Percentiles rank a stretch among this genome's conserved stretches.
Evolutionary conservation across 2,888 invertebrate genomes (phyloP).

Genomic region (Entomobrya multifasciata): DNA sequence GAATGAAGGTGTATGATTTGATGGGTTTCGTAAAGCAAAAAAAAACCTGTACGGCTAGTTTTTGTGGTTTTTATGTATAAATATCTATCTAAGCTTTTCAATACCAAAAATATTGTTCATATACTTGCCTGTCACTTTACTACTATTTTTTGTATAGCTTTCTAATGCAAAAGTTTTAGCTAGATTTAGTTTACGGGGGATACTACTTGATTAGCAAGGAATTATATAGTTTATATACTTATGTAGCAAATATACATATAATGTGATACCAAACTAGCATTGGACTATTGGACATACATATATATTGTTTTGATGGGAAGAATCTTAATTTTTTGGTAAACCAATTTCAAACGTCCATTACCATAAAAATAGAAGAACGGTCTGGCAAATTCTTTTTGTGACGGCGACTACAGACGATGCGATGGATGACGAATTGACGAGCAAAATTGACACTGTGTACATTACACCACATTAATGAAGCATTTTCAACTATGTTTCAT

Average conservation of each 20-base stretch:
- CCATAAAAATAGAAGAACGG: neutral
- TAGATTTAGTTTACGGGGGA: too few species aligned
- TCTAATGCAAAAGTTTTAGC: too few species aligned
- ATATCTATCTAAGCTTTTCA: too few species aligned
- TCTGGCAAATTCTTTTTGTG: conserved; percentile 7
- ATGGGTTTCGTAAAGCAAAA: neutral
- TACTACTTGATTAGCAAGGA: too few species aligned
- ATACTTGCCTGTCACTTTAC: too few species aligned
- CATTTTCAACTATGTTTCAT: neutral
- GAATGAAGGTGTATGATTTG: conserved; percentile 5
- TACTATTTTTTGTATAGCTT: too few species aligned
- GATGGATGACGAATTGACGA: conserved; percentile 17
- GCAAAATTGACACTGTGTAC: neutral
- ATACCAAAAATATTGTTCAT: too few species aligned
- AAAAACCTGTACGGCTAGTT: too few species aligned
- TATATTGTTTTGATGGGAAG: neutral
- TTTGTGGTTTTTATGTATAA: too few species aligned
- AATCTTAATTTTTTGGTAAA: conserved; percentile 4
- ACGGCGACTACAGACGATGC: conserved; percentile 4
- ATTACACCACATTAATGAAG: neutral
- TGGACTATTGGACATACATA: too few species aligned
- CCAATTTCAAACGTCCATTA: conserved; percentile 27
- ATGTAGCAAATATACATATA: neutral
- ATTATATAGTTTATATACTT: neutral
- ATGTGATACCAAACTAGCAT: too few species aligned